Conservation (phyloP, 2,797 vertebrate species). For the Erethizon dorsatum region DNA sequence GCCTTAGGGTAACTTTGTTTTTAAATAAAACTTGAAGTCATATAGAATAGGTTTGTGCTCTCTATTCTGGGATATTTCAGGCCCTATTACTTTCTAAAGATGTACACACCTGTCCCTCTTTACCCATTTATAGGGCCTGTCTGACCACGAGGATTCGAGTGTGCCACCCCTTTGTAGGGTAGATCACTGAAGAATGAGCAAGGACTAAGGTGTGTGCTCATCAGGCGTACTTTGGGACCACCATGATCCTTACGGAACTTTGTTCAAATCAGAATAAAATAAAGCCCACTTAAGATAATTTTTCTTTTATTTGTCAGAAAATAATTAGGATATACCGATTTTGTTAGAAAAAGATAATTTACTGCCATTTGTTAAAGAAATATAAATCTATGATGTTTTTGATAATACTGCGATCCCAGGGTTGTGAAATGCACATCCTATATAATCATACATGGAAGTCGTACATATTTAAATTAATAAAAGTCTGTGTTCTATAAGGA, state of each 20-base stretch:
- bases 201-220: background rate
- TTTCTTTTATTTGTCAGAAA: conserved; percentile 17
- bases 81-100: background rate
- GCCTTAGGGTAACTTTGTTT: background rate
- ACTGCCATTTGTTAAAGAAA: background rate
- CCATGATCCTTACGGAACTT: background rate
- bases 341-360: background rate
- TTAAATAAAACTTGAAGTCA: background rate
- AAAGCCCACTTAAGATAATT: background rate
- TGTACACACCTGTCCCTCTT: background rate
- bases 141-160: background rate
- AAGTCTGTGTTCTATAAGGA: background rate
- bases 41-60: background rate
- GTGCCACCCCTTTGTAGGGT: background rate
- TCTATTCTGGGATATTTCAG: background rate
- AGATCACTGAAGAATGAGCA: background rate
- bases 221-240: background rate
- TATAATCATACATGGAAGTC: background rate
- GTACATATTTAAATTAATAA: background rate
- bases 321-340: background rate
- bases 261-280: background rate
- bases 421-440: background rate
- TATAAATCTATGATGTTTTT: background rate
- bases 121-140: background rate
- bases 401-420: background rate